Evolutionary conservation across 2,888 invertebrate species (phyloP), one percentile per base, ranked within the genome.

Genomic region (Oligia latruncula): DNA sequence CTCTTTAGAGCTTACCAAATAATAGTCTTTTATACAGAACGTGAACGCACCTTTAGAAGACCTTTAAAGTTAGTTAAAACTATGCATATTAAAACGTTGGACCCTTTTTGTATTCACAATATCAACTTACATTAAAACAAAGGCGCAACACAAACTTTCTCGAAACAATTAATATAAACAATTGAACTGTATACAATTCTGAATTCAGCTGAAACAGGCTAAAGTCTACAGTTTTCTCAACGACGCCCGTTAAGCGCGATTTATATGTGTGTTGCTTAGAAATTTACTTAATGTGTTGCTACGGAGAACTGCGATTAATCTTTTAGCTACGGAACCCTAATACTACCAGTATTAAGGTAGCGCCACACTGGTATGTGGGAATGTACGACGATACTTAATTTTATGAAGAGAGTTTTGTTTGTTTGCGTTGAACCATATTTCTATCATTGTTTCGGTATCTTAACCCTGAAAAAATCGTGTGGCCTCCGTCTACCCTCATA

Each of bases 181-280:
- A 82, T 85, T 82, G 82, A 82, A 85, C 76, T 75, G 78, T 74
- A 82, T 75, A 79, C 80, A 80, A 85, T 80, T 79, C 77, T 81
- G 73, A 80, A 78, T 66, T 70, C 74, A 80, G 80, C 80, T 80
- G 87, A 76, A 86, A 78, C 80, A 66, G 74, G 65, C 49, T 13
- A 78, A 88, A 89, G 81, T 89, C 78, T 87, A 91, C 88, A 89
- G 88, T 87, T 88, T 87, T 88, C 85, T 87, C 83, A 89, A 86
- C 88, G 89, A 90, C 91, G 92, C 91, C 94, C 95, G 94, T 96
- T 95, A 94, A 92, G 93, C 91, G 93, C 93, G 93, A 95, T 95
- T 95, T 95, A 95, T 95, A 94, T 93, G 93, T 95, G 93, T 93
- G 95, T 94, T 95, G 95, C 94, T 94, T 94, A 93, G 94, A 95